Base-by-base conservation (phyloP, 2,888 invertebrate species). In the Callyntrura guangdongensis region DNA sequence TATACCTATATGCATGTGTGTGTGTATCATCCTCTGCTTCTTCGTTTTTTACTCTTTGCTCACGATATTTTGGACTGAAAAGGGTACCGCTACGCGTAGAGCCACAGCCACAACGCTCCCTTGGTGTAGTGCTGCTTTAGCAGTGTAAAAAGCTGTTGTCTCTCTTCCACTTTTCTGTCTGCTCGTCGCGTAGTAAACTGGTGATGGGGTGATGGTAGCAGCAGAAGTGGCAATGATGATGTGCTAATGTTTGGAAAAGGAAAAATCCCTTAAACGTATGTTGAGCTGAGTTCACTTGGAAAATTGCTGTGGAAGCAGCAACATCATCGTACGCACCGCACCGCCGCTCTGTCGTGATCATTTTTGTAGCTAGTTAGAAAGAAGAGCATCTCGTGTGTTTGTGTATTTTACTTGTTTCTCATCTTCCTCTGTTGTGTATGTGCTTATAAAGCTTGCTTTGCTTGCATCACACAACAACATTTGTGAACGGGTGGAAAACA, bases 251-350 rank as follows among this genome's bases (percentile, higher is more conserved):
- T 79, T 81, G 82, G 83, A 85, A 85, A 86, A 86, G 81, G 81
- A 64, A 86, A 81, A 69, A 90, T 90, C 86, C 89, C 89, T 89
- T 84, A 64, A 69, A 56, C 25, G 20, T 27, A 36, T 27, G 77
- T 89, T 83, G 89, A 77, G 64, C 45, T 25, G 74, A 86, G 86
- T 67, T 90, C 90, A 90, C 77, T 90, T 86, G 86, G 85, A 69
- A 90, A 86, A 86, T 59, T 86, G 90, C 86, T 86, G 90, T 90
- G 79, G 90, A 86, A 67, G 86, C 82, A 86, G 90, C 59, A 90
- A 90, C 86, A 90, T 82, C 86, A 12, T 67, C 64, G 67, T 25
- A 67, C 45, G 83, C 47, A 67, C 47, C 83, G n/a, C 59, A 56
- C n/a, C 64, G 20, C 64, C 11, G 59, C 61, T n/a, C n/a, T 25